Evolutionary conservation across 2,888 invertebrate genomes (phyloP), one percentile per base, ranked within the genome.

Genomic region (Ormia ochracea): DNA sequence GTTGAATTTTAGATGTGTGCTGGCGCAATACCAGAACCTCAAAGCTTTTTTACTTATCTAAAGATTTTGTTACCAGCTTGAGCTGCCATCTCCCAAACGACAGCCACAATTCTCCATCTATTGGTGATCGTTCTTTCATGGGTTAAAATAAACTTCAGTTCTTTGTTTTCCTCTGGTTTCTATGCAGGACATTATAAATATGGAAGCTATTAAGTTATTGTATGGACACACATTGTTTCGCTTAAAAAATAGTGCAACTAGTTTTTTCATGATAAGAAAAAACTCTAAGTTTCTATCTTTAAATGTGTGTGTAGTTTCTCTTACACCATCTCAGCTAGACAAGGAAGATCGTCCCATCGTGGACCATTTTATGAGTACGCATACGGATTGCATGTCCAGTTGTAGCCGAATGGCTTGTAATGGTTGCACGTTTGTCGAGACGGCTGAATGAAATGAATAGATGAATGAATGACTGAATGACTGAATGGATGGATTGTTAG

Each of bases 341-440:
- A 61, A 68, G 76, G 59, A 76, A 76, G 66, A 72, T 76, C 63
- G 43, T n/a, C 72, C 80, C 68, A 80, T 72, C 72, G 75, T 75
- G 68, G 72, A 76, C 63, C 72, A 72, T 66, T 50, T 80, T 80
- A 72, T 76, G 66, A 61, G 66, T 61, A 61, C 1, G 43, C 43
- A 17, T 63, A 52, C 6, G 63, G 68, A 63, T n/a, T 63, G 72
- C 72, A 68, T 80, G 72, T 28, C 7, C 58, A 66, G 63, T 58
- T 68, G 31, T 43, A 41, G 50, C 14, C 26, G 61, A 58, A 41
- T 50, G 33, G 56, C 58, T 52, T 70, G 19, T 17, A 17, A 72
- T 52, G n/a, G 23, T 23, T 38, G 7, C 14, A n/a, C 54, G 43
- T 38, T 23, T 43, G 36, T 33, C 33, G 5, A 10, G 19, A 10